Evolutionary conservation across 2,113 vertebrate species (phyloP).

Genomic region (Emydura subglobosa): DNA sequence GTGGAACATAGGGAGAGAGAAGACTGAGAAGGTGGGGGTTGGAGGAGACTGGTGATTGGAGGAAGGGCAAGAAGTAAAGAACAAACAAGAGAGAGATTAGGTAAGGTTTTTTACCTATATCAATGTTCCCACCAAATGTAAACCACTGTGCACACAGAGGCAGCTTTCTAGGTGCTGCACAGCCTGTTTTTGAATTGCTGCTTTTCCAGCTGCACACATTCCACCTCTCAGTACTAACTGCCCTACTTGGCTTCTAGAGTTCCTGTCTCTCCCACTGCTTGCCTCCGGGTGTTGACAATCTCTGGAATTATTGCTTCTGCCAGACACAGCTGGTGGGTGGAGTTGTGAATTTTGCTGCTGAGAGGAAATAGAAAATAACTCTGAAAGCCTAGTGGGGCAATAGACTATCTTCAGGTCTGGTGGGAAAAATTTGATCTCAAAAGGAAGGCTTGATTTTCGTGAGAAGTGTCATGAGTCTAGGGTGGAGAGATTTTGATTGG

Average conservation of each 20-base stretch:
- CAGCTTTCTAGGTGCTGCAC: neutral
- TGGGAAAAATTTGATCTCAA: neutral
- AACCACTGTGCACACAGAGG: neutral
- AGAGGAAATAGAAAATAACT: neutral
- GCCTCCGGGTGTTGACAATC: neutral
- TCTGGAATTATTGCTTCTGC: neutral
- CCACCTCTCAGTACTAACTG: neutral
- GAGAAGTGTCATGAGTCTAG: neutral
- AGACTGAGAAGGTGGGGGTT: neutral
- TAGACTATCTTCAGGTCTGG: slow-evolving; percentile 18
- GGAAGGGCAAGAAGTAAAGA: neutral
- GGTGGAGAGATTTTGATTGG: neutral
- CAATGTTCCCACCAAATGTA: neutral
- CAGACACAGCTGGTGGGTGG: neutral
- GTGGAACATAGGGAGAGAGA: neutral
- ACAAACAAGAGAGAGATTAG: neutral
- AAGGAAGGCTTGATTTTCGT: neutral
- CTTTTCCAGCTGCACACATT: neutral
- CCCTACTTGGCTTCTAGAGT: neutral
- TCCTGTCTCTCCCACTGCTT: neutral
- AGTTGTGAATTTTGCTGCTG: neutral
- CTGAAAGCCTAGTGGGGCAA: neutral
- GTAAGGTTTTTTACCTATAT: neutral
- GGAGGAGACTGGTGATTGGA: neutral
- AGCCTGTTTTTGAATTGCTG: neutral